Percentiles rank a stretch among this genome's conserved stretches.
Evolutionary conservation across 2,797 vertebrate species (phyloP).

Genomic region (Cygnus olor): DNA sequence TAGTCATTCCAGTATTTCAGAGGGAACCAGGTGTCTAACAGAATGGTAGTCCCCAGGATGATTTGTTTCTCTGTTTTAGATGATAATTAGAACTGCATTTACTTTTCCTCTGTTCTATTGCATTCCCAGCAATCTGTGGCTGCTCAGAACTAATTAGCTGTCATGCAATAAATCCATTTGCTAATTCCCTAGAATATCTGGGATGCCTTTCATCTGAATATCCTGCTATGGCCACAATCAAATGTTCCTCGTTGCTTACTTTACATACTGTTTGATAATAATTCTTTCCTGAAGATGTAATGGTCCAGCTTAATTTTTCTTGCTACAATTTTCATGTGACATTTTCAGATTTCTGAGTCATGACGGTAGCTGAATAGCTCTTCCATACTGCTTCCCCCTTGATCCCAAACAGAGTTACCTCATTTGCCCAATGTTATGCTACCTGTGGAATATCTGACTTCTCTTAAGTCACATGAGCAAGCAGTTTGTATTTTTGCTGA

Average conservation of each 20-base stretch:
- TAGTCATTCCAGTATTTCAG: slow-evolving; percentile 34
- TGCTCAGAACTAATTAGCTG: slow-evolving; percentile 61
- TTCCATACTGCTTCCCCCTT: not conserved
- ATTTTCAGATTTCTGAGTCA: not conserved
- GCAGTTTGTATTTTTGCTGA: not conserved
- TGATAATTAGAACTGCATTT: slow-evolving; percentile 50
- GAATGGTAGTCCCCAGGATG: slow-evolving; percentile 19
- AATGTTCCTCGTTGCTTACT: not conserved
- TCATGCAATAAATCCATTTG: slow-evolving; percentile 50
- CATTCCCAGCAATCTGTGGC: slow-evolving; percentile 35
- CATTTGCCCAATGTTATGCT: not conserved
- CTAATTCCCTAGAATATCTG: slow-evolving; percentile 54
- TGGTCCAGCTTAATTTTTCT: not conserved
- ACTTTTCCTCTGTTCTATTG: slow-evolving; percentile 35
- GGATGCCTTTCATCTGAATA: slow-evolving; percentile 2
- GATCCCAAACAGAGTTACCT: not conserved
- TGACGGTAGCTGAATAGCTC: not conserved
- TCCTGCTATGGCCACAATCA: not conserved
- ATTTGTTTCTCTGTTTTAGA: slow-evolving; percentile 48
- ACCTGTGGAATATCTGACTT: not conserved
- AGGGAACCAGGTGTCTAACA: slow-evolving; percentile 39
- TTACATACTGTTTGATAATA: not conserved
- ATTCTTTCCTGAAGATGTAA: not conserved
- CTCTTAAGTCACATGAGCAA: not conserved
- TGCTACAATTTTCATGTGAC: not conserved